Conservation (phyloP, 2,888 invertebrate genomes). For the Julus scandinavius region DNA sequence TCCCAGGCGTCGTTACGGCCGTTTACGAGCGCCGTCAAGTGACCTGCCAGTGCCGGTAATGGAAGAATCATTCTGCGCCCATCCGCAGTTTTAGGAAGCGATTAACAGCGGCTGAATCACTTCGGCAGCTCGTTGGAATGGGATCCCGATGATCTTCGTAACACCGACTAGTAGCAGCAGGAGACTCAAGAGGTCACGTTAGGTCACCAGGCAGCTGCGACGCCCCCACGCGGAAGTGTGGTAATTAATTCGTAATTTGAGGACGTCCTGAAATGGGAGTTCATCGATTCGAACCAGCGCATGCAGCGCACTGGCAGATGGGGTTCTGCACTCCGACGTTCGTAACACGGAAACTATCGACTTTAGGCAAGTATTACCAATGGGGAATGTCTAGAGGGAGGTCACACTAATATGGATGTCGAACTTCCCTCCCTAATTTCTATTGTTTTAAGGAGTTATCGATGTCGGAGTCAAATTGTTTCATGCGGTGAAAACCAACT, state of each 20-base stretch:
- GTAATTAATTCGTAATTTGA: slow-evolving; percentile 14
- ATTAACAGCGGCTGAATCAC: neutral
- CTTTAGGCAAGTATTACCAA: neutral
- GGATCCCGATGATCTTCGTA: neutral
- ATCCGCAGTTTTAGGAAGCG: neutral
- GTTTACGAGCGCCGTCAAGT: slow-evolving; percentile 25
- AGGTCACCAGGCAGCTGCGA: neutral
- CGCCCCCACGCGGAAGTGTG: neutral
- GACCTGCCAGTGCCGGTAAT: neutral
- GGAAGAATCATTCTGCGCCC: neutral
- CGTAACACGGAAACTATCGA: neutral
- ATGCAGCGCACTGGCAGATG: no score
- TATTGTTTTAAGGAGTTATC: neutral
- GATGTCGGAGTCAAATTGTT: neutral
- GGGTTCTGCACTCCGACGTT: neutral
- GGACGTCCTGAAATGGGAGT: neutral
- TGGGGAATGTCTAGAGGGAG: neutral
- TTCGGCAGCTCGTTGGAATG: neutral
- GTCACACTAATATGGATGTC: no score
- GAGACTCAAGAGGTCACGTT: neutral
- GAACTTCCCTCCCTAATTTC: no score
- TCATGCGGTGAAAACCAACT: neutral
- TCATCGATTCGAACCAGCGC: no score
- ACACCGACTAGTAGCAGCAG: neutral
- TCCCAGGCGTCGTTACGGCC: slow-evolving; percentile 19